Base-by-base conservation (phyloP, 2,888 invertebrate species). In the Brenthis daphne region DNA sequence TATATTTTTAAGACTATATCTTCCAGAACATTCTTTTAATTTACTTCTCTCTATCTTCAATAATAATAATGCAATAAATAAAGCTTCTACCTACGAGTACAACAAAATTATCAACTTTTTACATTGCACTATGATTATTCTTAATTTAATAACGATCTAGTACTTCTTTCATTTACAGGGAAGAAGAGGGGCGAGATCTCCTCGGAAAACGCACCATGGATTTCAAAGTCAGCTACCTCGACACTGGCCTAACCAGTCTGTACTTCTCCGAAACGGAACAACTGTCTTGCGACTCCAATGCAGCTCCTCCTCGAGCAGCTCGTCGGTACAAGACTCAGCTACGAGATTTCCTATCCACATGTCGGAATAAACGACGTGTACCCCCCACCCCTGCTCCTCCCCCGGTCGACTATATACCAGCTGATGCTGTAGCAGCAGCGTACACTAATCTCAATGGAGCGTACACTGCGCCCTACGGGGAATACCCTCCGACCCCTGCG, bases 171-270 rank as follows among this genome's bases (percentile, higher is more conserved):
- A 64, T 67, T 87, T 93, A 53, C 89, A 98, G 98, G 95, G 99
- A 99, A 86, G 99, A 99, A 89, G 99, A 99, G 93, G 99, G 99
- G 13, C 95, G 98, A 75, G 99, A 99, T 89, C 93, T 99, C 72
- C 94, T 99, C 61, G 99, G 99, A 50, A 99, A 99, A 89, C 95
- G 99, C 75, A 99, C 99, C 6, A 99, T 99, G 97, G 99, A 99
- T 90, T 99, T 99, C 90, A 99, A 99, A 94, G 98, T 98, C 67
- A 99, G 99, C 85, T 99, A 99, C 90, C 94, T 99, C 80, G 98
- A 98, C 85, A 98, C 98, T 0, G 98, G 98, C 16, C 94, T 98
- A 74, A 97, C 98, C 16, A 98, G 97, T 81, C 95, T 96, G 67
- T 98, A 98, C 90, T 97, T 98, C 90, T 96, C 97, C 8, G 98